Evolutionary conservation across 2,797 vertebrate genomes (phyloP).

Genomic region (Rhynchotus rufescens): DNA sequence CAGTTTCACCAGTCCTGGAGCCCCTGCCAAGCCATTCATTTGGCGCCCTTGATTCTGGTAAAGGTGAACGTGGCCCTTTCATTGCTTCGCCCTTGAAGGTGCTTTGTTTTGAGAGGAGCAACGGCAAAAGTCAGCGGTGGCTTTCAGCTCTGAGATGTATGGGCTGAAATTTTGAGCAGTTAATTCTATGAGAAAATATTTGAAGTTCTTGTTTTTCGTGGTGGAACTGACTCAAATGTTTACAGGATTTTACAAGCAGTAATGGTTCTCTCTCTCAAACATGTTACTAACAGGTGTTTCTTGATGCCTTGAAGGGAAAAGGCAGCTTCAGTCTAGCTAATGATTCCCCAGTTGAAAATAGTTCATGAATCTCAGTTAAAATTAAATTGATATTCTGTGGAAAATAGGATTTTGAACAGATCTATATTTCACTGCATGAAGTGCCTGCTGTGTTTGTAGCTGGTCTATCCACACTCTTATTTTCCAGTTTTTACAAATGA

Average conservation of each 20-base stretch:
- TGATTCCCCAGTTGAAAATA: not conserved
- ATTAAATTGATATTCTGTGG: not conserved
- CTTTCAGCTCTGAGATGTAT: not conserved
- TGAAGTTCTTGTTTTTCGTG: not conserved
- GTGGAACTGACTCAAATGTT: not conserved
- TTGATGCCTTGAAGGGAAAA: not conserved
- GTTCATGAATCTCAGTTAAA: not conserved
- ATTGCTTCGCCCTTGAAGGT: constrained; percentile 11
- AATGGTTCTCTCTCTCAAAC: not conserved
- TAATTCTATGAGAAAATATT: not conserved
- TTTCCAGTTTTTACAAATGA: not conserved
- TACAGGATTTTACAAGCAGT: not conserved
- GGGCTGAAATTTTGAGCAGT: not conserved
- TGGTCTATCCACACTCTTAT: not conserved
- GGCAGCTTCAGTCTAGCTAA: not conserved
- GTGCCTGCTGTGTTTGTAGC: not conserved
- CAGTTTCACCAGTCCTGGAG: constrained; percentile 27
- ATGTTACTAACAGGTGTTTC: not conserved
- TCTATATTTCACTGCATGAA: not conserved
- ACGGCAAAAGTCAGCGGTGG: constrained; percentile 22
- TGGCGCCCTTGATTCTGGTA: constrained; percentile 41
- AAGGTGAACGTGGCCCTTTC: constrained; percentile 15
- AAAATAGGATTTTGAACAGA: not conserved
- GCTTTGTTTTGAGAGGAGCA: constrained; percentile 43
- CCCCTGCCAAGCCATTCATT: constrained; percentile 48